Conservation (phyloP, 2,113 vertebrate species). For the Vidua macroura region DNA sequence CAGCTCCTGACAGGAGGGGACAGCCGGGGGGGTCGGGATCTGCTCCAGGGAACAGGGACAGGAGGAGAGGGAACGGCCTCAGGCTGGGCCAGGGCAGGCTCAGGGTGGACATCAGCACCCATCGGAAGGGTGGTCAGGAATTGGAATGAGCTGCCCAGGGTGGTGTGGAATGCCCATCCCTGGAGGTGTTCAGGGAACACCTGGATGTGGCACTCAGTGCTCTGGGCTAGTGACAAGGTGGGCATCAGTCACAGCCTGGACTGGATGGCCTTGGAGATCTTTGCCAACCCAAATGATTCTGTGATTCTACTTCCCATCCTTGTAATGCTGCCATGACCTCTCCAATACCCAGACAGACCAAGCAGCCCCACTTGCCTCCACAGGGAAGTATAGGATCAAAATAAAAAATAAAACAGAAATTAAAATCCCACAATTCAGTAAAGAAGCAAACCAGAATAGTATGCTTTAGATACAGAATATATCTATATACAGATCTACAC, state of each 20-base stretch:
- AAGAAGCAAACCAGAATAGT: neutral
- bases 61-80: neutral
- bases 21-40: neutral
- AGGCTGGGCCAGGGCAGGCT: neutral
- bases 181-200: neutral
- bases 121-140: neutral
- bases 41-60: neutral
- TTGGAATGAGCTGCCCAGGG: neutral
- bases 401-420: neutral
- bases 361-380: neutral
- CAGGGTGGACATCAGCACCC: neutral
- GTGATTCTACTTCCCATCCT: neutral
- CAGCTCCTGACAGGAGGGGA: neutral
- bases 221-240: neutral
- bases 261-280: neutral
- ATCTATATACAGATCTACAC: neutral
- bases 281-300: neutral
- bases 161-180: accelerated
- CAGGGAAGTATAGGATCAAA: neutral
- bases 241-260: neutral
- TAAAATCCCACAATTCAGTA: neutral
- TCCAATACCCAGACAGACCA: neutral
- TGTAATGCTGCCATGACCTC: neutral
- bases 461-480: neutral
- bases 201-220: neutral